Evolutionary conservation across 2,888 invertebrate species (phyloP), one percentile per base, ranked within the genome.

Genomic region (Oligia latruncula): DNA sequence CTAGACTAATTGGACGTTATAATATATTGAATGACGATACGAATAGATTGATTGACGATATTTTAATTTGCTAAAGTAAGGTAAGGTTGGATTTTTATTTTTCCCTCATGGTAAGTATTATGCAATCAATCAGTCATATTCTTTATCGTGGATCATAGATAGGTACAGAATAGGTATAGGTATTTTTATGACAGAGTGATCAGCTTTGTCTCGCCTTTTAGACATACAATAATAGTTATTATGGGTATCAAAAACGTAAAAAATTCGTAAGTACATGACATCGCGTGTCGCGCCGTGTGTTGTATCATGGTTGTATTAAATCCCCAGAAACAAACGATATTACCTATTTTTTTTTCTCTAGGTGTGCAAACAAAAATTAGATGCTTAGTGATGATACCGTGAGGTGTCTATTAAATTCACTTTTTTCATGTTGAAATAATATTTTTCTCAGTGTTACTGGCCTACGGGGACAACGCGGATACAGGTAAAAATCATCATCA

Each of bases 281-380:
- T n/a, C 5, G 13, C 4, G n/a, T 60, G 62, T 46, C 9, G 17
- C 17, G 11, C 29, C 11, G 20, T 20, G n/a, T 29, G 43, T 9
- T 20, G 29, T 20, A 0, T 20, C n/a, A 46, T 67, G 3, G 3
- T 13, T 49, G 13, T 13, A 6, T 29, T 29, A 1, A 49, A 49
- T 13, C 0, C 0, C 1, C 29, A 15, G 8, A 35, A 35, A 35
- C 0, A 15, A 55, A 35, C 0, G 2, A 35, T 40, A 40, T 17
- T 5, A 71, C 5, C 49, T 0, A 49, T 55, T 17, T 9, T 35
- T 9, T 70, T 20, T 29, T 20, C 29, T 52, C 20, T 5, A 20
- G 20, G 4, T 70, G 13, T 20, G 20, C 0, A 52, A 20, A 49
- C 2, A 29, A 52, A 20, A 52, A 49, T 20, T 3, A 0, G 1